Base-by-base conservation (phyloP, 2,797 vertebrate species). In the Hoplostethus mediterraneus region DNA sequence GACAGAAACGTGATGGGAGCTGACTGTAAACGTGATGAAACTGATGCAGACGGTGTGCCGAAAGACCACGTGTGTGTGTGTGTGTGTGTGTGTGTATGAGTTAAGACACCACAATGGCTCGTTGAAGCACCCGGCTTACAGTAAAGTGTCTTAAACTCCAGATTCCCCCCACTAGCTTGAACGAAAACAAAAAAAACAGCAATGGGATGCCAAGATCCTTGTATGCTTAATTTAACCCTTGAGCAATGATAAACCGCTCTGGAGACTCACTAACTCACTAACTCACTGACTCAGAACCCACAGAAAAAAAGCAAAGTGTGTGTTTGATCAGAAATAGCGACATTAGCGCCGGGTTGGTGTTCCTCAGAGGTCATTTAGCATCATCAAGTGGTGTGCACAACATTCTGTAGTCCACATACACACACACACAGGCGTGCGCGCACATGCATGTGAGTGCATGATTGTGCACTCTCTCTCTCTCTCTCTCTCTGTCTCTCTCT, bases 251-350 rank as follows among this genome's bases (percentile, higher is more conserved):
- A 78, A 87, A 87, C 63, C 61, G 61, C 71, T 81, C 60, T 72
- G 79, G 70, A 73, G 77, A 85, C 62, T 71, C 66, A 75, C 67
- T 87, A 84, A 90, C 78, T 89, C 82, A 82, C n/a, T n/a, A 78
- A 85, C 62, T 71, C 66, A 75, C 67, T 87, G 85, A 90, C 78
- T 89, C 82, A 82, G 67, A 89, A 79, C 28, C 84, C 87, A 84
- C 85, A 85, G 63, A 1, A 86, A 74, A 74, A 21, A 21, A 79
- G 62, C 51, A 55, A 52, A 45, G 49, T 57, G 81, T 67, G 85
- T 87, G 21, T n/a, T 88, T 85, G 74, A 91, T 89, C 85, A 68
- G 65, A 86, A 88, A 89, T 80, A 84, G 84, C 67, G 79, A 30
- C 73, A 73, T 77, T 65, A 76, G 70, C 5, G 56, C 1, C 1